Conservation (phyloP, 2,113 vertebrate genomes). For the Pongo pygmaeus region DNA sequence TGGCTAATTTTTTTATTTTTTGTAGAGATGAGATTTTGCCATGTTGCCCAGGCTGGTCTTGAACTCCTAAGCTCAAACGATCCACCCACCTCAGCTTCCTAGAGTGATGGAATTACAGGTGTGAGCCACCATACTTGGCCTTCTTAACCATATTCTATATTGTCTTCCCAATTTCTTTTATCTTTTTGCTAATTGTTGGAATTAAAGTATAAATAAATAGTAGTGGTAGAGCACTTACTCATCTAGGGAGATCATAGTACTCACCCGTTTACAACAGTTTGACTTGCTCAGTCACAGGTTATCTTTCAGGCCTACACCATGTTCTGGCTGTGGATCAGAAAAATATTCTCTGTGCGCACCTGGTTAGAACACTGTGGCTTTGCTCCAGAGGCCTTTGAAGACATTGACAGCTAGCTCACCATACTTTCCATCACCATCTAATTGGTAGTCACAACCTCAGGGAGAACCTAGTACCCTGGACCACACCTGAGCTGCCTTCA, state of each 20-base stretch:
- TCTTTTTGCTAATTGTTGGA: background rate
- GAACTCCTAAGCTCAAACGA: no score
- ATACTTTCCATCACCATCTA: background rate
- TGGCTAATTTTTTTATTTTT: no score
- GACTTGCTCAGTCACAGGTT: background rate
- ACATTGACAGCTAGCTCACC: background rate
- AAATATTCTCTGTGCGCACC: background rate
- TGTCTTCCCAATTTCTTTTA: background rate
- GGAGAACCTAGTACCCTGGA: background rate
- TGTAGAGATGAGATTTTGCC: no score
- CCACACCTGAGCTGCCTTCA: background rate
- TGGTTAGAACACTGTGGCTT: background rate
- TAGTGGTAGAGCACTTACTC: background rate
- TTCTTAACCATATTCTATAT: background rate
- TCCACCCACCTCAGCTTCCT: no score
- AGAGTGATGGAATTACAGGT: no score
- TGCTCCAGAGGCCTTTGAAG: background rate
- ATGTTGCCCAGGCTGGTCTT: no score
- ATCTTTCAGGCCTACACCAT: background rate
- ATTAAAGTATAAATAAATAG: background rate
- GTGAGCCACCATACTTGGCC: no score
- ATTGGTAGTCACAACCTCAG: background rate
- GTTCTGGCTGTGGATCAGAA: background rate
- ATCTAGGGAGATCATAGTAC: background rate
- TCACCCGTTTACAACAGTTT: background rate